Percentiles rank a stretch among this genome's conserved stretches.
These are phyloP conservation scores for Sciurus carolinensis DNA, from an alignment of 2,797 vertebrate species.

Conservation along the genomic window DNA sequence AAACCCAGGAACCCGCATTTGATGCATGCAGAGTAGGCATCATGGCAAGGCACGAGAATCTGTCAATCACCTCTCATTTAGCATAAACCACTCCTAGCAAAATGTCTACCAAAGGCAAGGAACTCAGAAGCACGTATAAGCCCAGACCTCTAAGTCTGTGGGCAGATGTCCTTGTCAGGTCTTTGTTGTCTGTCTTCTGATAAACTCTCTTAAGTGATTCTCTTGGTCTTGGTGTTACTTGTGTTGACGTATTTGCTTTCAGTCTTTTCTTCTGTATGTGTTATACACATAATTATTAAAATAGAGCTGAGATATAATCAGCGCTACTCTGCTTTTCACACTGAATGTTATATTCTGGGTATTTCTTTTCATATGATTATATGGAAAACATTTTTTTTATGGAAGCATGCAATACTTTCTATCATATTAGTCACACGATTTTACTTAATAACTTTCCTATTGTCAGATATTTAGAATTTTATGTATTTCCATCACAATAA, in stretches of 20 bases:
- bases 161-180: too few relatives aligned
- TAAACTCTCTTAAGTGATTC: too few relatives aligned
- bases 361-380: background rate
- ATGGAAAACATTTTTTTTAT: background rate
- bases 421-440: background rate
- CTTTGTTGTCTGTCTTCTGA: too few relatives aligned
- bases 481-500: background rate
- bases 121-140: too few relatives aligned
- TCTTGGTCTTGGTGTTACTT: background rate
- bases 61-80: too few relatives aligned
- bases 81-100: too few relatives aligned
- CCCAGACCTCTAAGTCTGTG: too few relatives aligned
- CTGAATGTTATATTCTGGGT: background rate
- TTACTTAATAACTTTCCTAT: slow-evolving; percentile 37
- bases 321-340: background rate
- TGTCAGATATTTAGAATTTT: background rate
- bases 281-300: slow-evolving; percentile 18
- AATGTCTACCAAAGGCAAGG: too few relatives aligned
- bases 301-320: background rate
- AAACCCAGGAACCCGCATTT: too few relatives aligned
- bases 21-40: too few relatives aligned
- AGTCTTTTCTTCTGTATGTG: background rate
- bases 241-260: background rate
- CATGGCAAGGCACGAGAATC: too few relatives aligned
- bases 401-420: background rate